These are phyloP conservation scores for Agrotis puta DNA, from an alignment of 2,888 invertebrate species.

Conservation along the genomic window DNA sequence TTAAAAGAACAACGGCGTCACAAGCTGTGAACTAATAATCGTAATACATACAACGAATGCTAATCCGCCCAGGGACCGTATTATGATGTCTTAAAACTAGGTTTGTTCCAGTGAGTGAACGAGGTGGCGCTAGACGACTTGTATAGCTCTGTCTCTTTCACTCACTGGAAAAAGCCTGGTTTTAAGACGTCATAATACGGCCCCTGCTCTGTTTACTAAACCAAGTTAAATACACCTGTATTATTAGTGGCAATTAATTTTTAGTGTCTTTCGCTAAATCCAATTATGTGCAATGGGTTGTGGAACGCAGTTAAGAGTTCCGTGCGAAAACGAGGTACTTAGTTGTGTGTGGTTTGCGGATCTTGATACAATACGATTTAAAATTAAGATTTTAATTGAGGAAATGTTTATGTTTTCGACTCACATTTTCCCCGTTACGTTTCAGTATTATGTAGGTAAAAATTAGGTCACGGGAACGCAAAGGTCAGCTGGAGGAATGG, in stretches of 20 bases:
- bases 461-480: too few relatives aligned
- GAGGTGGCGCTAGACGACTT: too few relatives aligned
- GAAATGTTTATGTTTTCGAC: background rate
- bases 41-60: slow-evolving; percentile 15
- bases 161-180: too few relatives aligned
- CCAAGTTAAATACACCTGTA: slow-evolving; percentile 1
- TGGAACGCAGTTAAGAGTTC: background rate
- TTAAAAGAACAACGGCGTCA: background rate
- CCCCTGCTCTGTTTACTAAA: slow-evolving; percentile 10
- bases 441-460: background rate
- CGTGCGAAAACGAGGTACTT: background rate
- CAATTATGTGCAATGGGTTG: background rate
- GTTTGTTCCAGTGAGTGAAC: too few relatives aligned
- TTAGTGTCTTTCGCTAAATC: background rate
- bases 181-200: too few relatives aligned
- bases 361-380: background rate
- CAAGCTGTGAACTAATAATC: slow-evolving; percentile 13
- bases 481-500: too few relatives aligned
- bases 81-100: too few relatives aligned
- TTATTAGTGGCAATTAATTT: slow-evolving; percentile 10
- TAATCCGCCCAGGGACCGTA: too few relatives aligned
- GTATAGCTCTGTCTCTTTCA: too few relatives aligned
- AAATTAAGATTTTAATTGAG: background rate
- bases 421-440: background rate
- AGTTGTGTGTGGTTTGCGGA: background rate